Evolutionary conservation across 2,888 invertebrate genomes (phyloP), one percentile per base, ranked within the genome.

Genomic region (Celastrina argiolus): DNA sequence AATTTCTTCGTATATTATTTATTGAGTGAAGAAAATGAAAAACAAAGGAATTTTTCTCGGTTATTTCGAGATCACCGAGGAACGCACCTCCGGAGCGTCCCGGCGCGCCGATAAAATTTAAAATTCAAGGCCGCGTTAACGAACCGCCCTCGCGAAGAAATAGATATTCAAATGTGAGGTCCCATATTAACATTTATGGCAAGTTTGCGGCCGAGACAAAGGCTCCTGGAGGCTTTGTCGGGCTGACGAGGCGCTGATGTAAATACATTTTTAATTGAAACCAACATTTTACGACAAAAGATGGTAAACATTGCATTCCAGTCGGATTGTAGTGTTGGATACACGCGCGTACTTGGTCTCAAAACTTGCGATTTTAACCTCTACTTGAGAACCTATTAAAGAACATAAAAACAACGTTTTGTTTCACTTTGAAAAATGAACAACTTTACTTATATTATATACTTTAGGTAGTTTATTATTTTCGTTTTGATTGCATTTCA

Each of bases 121-220:
- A 91, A 91, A 91, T 91, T 91, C 91, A 90, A 91, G 91, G 91
- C 87, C 90, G 87, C 87, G 89, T 89, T 91, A 91, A 91, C 90
- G 88, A 91, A 91, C 90, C 87, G 87, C 84, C 86, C 88, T 83
- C 89, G 89, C 88, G 86, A 89, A 90, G 88, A 91, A 91, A 91
- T 90, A 90, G 91, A 90, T 91, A 91, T 91, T 91, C 91, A 91
- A 91, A 91, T 90, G 90, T 84, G 85, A 85, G 87, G 87, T 89
- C 90, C 91, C 91, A 89, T 91, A 91, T 91, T 91, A 91, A 91
- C 91, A 91, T 90, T 91, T 91, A 91, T 91, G 89, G 90, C 88
- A 87, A 89, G 88, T 91, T 91, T 91, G 90, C 87, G 88, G 87
- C 85, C 84, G 84, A 89, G 85, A 90, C 90, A 91, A 89, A 87